These are phyloP conservation scores for Thyatira batis DNA, from an alignment of 2,888 invertebrate genomes.

Conservation along the genomic window DNA sequence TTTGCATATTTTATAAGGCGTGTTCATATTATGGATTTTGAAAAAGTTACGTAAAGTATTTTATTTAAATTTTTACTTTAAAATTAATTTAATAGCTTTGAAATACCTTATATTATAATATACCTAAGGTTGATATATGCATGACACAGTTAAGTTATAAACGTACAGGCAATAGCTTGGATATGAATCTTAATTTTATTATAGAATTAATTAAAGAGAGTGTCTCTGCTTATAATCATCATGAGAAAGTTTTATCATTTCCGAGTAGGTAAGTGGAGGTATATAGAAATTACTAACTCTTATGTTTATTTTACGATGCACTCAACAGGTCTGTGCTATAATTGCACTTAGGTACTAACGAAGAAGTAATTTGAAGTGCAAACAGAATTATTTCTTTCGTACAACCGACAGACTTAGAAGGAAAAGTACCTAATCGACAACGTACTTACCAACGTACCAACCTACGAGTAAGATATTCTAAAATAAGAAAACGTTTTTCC, in stretches of 20 bases:
- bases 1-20: conserved; percentile 7
- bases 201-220: too few relatives aligned
- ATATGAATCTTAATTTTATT: too few relatives aligned
- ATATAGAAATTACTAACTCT: neutral
- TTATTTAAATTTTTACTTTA: too few relatives aligned
- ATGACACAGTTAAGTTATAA: too few relatives aligned
- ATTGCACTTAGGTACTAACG: neutral
- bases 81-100: too few relatives aligned
- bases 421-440: conserved; percentile 16
- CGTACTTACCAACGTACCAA: too few relatives aligned
- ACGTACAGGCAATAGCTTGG: too few relatives aligned
- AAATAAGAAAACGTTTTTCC: conserved; percentile 49
- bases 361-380: neutral
- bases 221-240: neutral
- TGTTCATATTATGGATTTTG: neutral
- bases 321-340: neutral
- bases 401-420: neutral
- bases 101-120: too few relatives aligned
- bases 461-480: conserved; percentile 38
- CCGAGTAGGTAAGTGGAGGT: neutral
- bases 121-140: too few relatives aligned
- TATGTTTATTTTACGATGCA: neutral
- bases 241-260: neutral
- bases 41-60: neutral
- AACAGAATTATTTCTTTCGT: neutral